These are phyloP conservation scores for Ophion obscuratus DNA, from an alignment of 2,888 invertebrate genomes.

Conservation along the genomic window DNA sequence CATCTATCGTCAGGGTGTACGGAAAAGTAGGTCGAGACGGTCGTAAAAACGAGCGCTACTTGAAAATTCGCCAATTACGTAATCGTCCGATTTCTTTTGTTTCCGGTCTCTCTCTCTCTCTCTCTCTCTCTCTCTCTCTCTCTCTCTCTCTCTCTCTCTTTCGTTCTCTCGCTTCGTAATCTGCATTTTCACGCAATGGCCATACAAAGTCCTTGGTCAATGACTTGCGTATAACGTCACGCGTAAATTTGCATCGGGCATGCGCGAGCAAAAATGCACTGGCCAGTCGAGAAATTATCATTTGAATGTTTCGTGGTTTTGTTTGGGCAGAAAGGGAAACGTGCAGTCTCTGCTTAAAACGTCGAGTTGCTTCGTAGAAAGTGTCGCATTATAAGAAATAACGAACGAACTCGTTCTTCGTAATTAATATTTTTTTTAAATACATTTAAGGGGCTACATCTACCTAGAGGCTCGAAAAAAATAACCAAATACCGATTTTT, in stretches of 20 bases:
- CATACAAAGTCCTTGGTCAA: not conserved
- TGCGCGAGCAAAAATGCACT: not conserved
- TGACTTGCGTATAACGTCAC: not conserved
- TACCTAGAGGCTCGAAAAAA: no score
- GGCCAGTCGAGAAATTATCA: not conserved
- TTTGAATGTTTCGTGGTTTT: not conserved
- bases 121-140: no score
- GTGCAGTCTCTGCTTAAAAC: not conserved
- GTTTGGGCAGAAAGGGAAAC: conserved; percentile 28
- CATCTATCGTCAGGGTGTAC: conserved; percentile 87
- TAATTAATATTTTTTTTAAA: no score
- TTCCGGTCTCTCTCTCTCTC: not conserved
- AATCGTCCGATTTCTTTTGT: conserved; percentile 3
- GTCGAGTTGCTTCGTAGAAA: no score
- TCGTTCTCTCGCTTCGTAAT: not conserved
- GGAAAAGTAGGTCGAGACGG: conserved; percentile 84
- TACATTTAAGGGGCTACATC: no score
- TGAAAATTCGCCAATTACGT: not conserved
- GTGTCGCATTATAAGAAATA: no score
- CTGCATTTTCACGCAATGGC: not conserved
- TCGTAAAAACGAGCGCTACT: conserved; percentile 24
- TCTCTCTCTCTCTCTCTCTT: not conserved
- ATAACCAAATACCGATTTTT: no score
- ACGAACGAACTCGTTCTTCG: no score
- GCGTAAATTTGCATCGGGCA: conserved; percentile 10